Base-by-base conservation (phyloP, 2,888 invertebrate genomes). In the Epinotia demarniana region DNA sequence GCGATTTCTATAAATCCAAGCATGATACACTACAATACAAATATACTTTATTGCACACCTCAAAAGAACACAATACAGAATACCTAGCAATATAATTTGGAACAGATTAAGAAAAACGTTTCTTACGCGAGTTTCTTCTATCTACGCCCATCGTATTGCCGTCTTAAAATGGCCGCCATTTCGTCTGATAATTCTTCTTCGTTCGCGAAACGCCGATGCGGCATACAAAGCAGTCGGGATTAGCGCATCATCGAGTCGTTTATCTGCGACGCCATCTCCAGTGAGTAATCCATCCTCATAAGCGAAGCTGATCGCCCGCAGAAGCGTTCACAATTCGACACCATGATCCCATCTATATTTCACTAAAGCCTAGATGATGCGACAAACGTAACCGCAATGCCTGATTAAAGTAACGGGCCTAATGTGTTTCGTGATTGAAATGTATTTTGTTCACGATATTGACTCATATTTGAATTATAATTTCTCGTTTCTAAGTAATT, bases 261-360 rank as follows among this genome's bases (percentile, higher is more conserved):
- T 77, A 77, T 78, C 78, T 82, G 67, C 18, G 60, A 67, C 70
- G 57, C 77, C 82, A 81, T 79, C 82, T 81, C 80, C 78, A 81
- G 79, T 79, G 79, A 76, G 82, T 83, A 85, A 89, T 89, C 86
- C 83, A 86, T 89, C 85, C 86, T 86, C 83, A 87, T 88, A 83
- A 86, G 80, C 81, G 80, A 75, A 73, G 73, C 76, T 79, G 78
- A 81, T 77, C 78, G 79, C 75, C 78, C 78, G 75, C 81, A 80
- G 81, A 80, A 81, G 80, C 82, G 79, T 77, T 82, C 82, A 80
- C 84, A 81, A 79, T 83, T 85, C 80, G 80, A 80, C 81, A 81
- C 80, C 81, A 80, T 85, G 84, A 85, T 84, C 82, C 82, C 75
- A 70, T 79, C 72, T 79, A 85, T 86, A 85, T 84, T 83, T 82